phyloP scores from a whole-genome alignment of 2,797 vertebrate genomes.

The Halcyon leucocephala region DNA sequence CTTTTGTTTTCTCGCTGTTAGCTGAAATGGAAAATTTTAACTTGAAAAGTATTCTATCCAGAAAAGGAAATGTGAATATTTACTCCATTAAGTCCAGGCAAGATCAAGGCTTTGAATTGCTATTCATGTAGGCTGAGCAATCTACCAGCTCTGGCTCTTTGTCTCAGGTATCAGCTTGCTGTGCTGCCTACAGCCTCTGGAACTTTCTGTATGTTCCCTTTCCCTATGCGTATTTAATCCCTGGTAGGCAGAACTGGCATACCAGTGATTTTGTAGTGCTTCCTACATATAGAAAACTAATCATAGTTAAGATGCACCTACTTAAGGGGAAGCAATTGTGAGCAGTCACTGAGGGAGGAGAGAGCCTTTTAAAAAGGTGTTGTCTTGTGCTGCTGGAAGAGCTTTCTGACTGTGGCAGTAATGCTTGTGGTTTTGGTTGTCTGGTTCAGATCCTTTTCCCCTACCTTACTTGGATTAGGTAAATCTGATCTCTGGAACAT shows the following conservation, averaged over 20 bases:
- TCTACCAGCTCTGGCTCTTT: background rate
- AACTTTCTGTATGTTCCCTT: background rate
- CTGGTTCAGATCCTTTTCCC: background rate
- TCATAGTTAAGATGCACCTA: background rate
- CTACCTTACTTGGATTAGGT: background rate
- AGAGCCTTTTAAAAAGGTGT: background rate
- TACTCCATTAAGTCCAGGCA: background rate
- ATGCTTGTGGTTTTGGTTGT: background rate
- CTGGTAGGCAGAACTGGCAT: background rate
- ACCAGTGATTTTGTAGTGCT: background rate
- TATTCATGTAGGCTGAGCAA: background rate
- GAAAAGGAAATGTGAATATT: background rate
- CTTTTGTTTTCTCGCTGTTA: background rate
- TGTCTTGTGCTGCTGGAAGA: background rate
- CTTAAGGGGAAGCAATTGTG: background rate
- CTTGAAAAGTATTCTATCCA: background rate
- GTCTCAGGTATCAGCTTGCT: background rate
- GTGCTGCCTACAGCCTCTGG: background rate
- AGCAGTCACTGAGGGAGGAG: background rate
- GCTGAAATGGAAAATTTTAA: background rate
- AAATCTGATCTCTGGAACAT: background rate
- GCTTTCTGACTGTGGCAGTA: background rate
- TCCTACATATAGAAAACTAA: background rate
- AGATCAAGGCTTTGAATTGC: conserved; percentile 10
- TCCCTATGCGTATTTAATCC: background rate